Base-by-base conservation (phyloP, 2,113 vertebrate species). In the Sinocyclocheilus rhinocerous region DNA sequence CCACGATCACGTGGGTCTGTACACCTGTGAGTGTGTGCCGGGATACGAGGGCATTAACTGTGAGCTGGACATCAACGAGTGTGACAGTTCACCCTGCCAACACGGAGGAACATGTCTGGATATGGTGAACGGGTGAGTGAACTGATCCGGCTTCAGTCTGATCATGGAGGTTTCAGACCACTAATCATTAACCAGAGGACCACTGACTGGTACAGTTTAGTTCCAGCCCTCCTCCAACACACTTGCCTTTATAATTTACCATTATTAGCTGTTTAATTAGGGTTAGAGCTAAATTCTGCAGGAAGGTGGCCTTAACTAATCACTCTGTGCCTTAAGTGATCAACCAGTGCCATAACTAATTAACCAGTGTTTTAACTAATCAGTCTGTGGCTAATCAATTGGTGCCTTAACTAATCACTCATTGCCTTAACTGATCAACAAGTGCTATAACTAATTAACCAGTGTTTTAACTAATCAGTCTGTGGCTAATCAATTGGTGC, bases 41-140 rank as follows among this genome's bases (percentile, higher is more conserved):
- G 98, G 98, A 4, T 99, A 95, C 61, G 91, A 92, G 52, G 97
- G 97, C 20, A 1, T 65, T 4, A 90, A 94, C 86, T 99, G 98
- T 1, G 95, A 98, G 93, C 89, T 95, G 87, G 94, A 99, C 90
- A 87, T 96, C 8, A 89, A 99, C 16, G 98, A 99, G 80, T 99
- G 98, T 89, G 94, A 90, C 65, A 97, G 96, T 91, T 91, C 88
- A 48, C 97, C 97, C 0, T 99, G 98, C 79, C 92, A 92, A 20
- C 95, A 96, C n/a, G 89, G 91, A 0, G 97, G 97, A 42, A 76
- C 1, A 0, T 99, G 97, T 87, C 90, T 92, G 0, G 96, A 99
- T 88, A 89, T 95, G 76, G 76, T 97, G 80, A 95, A 97, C 93
- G 93, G 97, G 97, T 99, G 90, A 81, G 92, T 36, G 24, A 10